Evolutionary conservation across 1,140 invertebrate genomes (phyloP), one percentile per base, ranked within the genome.

Genomic region (honey bee (Apis mellifera)): DNA sequence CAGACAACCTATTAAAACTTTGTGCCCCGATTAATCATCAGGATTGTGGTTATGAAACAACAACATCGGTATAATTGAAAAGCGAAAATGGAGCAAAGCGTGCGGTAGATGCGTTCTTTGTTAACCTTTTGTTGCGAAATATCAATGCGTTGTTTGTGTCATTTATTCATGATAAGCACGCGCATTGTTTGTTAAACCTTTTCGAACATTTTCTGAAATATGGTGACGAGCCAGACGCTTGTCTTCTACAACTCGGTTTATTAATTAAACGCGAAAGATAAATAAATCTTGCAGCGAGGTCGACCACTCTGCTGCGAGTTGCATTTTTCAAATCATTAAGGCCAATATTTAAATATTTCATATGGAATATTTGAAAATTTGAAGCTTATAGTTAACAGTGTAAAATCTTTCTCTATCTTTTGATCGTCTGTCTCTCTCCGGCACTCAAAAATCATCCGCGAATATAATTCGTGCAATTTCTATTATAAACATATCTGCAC

Each of bases 21-120:
- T 17, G 62, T n/a, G 54, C 65, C 52, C 11, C 72, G 62, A 76
- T 82, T 82, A 76, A 76, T 82, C 74, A 76, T n/a, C 23, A 52
- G 64, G 2, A 60, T 75, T 59, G 54, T 48, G 73, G 73, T 69
- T 64, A 65, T 32, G 79, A 59, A 82, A 75, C 78, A 64, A 42
- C 71, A 26, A 42, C 21, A 55, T 17, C 8, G 59, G 23, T 80
- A 42, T 42, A 73, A 79, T 79, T 79, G 78, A 60, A 60, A 54
- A 32, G 48, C 59, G 23, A 73, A 48, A 73, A 73, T 59, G 17
- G 74, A 64, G 74, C 52, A 32, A 52, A 76, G n/a, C 48, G 17
- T 52, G 9, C 60, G 12, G 11, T 23, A 32, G 71, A 26, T 19
- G n/a, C 48, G 72, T 68, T 82, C 79, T 82, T 82, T 82, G 73